A percentile compares a stretch with the other conserved stretches of the same genome.
Conservation (phyloP, 2,888 invertebrate genomes). For the Panopea generosa region DNA sequence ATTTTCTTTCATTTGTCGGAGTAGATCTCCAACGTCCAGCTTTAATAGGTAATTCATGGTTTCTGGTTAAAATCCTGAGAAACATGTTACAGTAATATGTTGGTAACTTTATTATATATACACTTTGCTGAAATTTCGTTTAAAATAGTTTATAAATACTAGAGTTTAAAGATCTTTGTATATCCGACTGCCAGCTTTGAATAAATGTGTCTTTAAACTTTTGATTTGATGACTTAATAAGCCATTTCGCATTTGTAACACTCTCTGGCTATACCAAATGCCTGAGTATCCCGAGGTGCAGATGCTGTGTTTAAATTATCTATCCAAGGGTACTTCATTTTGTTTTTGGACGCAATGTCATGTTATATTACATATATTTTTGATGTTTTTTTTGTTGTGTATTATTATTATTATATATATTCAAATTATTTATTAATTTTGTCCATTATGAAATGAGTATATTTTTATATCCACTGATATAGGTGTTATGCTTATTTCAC, state of each 20-base stretch:
- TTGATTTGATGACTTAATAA: not conserved
- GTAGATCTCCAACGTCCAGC: not conserved
- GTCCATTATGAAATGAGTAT: not conserved
- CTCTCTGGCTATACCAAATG: no score
- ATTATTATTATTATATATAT: not conserved
- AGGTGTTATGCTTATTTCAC: not conserved
- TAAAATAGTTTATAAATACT: not conserved
- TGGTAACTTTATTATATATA: no score
- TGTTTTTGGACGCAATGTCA: no score
- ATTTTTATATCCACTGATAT: not conserved
- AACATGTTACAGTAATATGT: no score
- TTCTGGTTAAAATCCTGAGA: no score
- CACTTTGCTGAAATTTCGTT: not conserved
- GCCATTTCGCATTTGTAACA: not conserved
- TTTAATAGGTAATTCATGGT: not conserved
- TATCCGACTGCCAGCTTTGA: not conserved
- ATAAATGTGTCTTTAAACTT: not conserved
- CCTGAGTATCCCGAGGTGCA: no score
- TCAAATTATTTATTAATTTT: not conserved
- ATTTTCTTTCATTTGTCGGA: not conserved
- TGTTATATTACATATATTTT: no score
- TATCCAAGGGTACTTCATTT: no score
- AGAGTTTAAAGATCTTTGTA: not conserved
- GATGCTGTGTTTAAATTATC: no score
- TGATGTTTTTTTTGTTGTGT: no score